Evolutionary conservation across 1,140 invertebrate species (phyloP), one percentile per base, ranked within the genome.

Genomic region (Panonychus citri): DNA sequence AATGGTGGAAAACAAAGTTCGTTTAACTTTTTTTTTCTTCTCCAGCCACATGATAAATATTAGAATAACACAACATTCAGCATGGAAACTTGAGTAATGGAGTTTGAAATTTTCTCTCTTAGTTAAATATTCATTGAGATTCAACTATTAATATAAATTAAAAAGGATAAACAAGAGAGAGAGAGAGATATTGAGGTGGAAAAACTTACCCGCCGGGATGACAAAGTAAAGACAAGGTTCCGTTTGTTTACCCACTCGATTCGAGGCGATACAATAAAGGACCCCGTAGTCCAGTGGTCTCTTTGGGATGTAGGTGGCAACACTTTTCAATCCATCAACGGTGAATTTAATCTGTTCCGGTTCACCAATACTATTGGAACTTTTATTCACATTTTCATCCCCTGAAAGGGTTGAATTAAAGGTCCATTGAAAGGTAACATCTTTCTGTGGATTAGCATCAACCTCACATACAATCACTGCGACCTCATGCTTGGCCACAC

Each of bases 181-280:
- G n/a, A n/a, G n/a, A n/a, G n/a, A n/a, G n/a, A n/a, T n/a, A n/a
- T 12, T 34, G 0, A 51, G 13, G 2, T 26, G 1, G 25, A 28
- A 12, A 25, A 10, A 51, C 25, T 51, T 51, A 51, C 49, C 49
- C 12, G 49, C 49, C 12, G 49, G 49, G 12, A 51, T 27, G 24
- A 88, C 75, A 67, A 82, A 77, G 68, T 87, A 84, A 53, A 83
- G 69, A 66, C 85, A 89, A 7, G 85, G 85, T 60, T 73, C 74
- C 58, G 75, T 75, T 70, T 88, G 85, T 63, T 78, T 76, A 48
- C 85, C 85, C 12, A 87, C 77, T 59, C 75, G 75, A 70, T 87
- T 88, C 63, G 76, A 79, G 1, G 83, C 84, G 82, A 83, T 87
- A 65, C 85, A 89, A 12, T 81, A 79, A 0, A 89, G 69, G 54